These are phyloP conservation scores for Metellina segmentata DNA, from an alignment of 2,888 invertebrate species.

Conservation along the genomic window DNA sequence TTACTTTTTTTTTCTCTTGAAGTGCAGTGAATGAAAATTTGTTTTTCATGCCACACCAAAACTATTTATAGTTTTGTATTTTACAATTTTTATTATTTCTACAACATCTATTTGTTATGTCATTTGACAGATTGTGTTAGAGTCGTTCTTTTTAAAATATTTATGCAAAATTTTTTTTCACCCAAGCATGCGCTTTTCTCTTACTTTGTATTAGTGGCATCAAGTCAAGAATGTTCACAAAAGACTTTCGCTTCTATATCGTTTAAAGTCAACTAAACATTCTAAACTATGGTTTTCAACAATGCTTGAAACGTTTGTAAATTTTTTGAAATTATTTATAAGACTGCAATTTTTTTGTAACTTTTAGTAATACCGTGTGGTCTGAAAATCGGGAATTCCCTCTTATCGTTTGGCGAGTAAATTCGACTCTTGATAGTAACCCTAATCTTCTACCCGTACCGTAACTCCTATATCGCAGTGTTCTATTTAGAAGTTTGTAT, in stretches of 20 bases:
- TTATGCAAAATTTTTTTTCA: conserved; percentile 45
- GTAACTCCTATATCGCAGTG: not conserved
- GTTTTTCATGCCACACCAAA: no score
- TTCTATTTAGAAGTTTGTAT: not conserved
- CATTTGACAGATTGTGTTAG: no score
- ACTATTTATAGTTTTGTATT: no score
- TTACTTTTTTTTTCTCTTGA: no score
- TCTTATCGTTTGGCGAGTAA: not conserved
- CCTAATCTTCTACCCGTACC: conserved; percentile 63
- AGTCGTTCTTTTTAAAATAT: not conserved
- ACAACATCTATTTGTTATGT: no score
- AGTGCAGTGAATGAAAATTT: no score
- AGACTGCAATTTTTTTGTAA: conserved; percentile 4
- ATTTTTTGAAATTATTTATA: conserved; percentile 10
- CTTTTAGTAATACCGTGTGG: not conserved
- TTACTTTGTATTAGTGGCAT: conserved; percentile 34
- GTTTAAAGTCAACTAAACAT: not conserved
- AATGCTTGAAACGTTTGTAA: conserved; percentile 26
- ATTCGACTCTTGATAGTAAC: conserved; percentile 41
- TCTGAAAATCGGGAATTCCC: not conserved
- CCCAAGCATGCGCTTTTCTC: conserved; percentile 38
- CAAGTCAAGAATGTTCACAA: conserved; percentile 28
- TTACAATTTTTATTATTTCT: no score
- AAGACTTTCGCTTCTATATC: conserved; percentile 14
- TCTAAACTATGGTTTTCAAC: conserved; percentile 10